Evolutionary conservation across 2,888 invertebrate genomes (phyloP).

Genomic region (Ennomos erosarius): DNA sequence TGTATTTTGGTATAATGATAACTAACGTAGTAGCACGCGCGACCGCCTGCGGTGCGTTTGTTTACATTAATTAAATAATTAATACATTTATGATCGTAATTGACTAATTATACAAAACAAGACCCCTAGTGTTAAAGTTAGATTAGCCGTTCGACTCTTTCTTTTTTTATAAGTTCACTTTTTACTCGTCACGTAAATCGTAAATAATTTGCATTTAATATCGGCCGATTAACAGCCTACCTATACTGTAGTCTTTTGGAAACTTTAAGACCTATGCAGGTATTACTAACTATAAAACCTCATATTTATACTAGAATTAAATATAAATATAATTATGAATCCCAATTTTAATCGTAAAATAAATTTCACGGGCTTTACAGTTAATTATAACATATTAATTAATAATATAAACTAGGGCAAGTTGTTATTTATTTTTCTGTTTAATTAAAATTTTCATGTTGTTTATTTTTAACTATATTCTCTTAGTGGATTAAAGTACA

Average conservation of each 20-base stretch:
- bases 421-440: constrained; percentile 88
- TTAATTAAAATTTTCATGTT: constrained; percentile 76
- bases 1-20: constrained; percentile 80
- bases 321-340: constrained; percentile 82
- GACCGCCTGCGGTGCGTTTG: constrained; percentile 47
- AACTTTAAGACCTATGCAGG: constrained; percentile 83
- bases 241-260: constrained; percentile 75
- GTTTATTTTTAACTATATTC: constrained; percentile 81
- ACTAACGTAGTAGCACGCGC: constrained; percentile 58
- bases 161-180: constrained; percentile 70
- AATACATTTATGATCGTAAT: constrained; percentile 85
- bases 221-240: constrained; percentile 57
- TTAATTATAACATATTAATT: constrained; percentile 83
- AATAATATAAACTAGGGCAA: constrained; percentile 83
- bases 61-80: constrained; percentile 54
- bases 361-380: constrained; percentile 84
- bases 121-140: constrained; percentile 79
- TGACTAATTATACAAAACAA: constrained; percentile 84
- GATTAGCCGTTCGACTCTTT: constrained; percentile 67
- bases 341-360: constrained; percentile 77
- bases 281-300: constrained; percentile 83
- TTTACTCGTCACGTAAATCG: constrained; percentile 52
- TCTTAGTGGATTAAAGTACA: constrained; percentile 83
- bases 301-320: constrained; percentile 83
- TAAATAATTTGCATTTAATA: constrained; percentile 76